phyloP scores from a whole-genome alignment of 2,888 invertebrate genomes.

The Axea sp. region DNA sequence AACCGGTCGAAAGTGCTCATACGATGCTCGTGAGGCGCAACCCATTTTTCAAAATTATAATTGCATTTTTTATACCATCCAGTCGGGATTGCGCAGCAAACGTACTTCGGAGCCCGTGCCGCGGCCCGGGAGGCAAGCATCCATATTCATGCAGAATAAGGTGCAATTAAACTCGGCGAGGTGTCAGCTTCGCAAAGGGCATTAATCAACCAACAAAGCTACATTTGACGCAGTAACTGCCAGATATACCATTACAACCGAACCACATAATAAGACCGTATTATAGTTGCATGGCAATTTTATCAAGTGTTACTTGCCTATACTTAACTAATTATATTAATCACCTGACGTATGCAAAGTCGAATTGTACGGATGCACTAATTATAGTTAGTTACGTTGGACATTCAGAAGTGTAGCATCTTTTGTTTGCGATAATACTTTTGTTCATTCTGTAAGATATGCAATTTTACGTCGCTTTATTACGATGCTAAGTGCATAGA shows the following conservation, averaged over 20 bases:
- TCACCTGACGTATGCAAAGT: slow-evolving; percentile 32
- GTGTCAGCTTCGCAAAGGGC: slow-evolving; percentile 77
- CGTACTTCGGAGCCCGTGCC: slow-evolving; percentile 47
- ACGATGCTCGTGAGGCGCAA: slow-evolving; percentile 63
- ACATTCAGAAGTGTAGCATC: slow-evolving; percentile 5
- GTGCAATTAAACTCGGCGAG: slow-evolving; percentile 79
- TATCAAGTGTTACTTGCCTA: slow-evolving; percentile 46
- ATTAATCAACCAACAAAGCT: slow-evolving; percentile 78
- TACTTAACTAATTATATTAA: slow-evolving; percentile 57
- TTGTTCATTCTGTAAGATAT: slow-evolving; percentile 22
- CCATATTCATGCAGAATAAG: slow-evolving; percentile 79
- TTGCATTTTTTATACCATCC: slow-evolving; percentile 72
- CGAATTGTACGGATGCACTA: slow-evolving; percentile 4
- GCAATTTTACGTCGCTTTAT: slow-evolving; percentile 28
- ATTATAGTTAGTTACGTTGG: slow-evolving; percentile 7
- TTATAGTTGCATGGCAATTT: slow-evolving; percentile 71
- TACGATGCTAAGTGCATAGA: slow-evolving; percentile 8
- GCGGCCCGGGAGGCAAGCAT: slow-evolving; percentile 76
- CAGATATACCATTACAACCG: slow-evolving; percentile 73
- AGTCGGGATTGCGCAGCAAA: slow-evolving; percentile 39
- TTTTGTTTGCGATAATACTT: slow-evolving; percentile 33
- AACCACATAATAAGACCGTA: slow-evolving; percentile 74
- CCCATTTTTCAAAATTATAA: slow-evolving; percentile 78
- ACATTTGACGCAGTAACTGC: slow-evolving; percentile 76
- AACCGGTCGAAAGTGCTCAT: slow-evolving; percentile 68